These are phyloP conservation scores for Dasyornis broadbenti DNA, from an alignment of 2,113 vertebrate genomes.

Conservation along the genomic window DNA sequence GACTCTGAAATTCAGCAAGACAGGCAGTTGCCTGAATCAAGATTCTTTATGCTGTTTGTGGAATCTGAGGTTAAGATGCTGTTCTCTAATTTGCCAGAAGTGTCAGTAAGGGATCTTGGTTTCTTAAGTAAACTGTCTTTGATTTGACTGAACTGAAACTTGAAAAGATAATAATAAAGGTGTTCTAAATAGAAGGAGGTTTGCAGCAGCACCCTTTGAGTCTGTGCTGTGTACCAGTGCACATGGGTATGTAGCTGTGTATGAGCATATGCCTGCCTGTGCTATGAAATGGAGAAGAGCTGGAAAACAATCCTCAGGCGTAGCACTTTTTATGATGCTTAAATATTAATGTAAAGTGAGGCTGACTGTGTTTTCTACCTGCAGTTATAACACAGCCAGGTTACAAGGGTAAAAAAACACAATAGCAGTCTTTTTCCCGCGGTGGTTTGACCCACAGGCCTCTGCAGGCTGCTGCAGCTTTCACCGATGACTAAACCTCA, in stretches of 20 bases:
- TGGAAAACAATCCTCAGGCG: not conserved
- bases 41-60: not conserved
- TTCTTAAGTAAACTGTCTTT: not conserved
- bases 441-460: not conserved
- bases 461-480: not conserved
- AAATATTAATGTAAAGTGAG: not conserved
- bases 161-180: not conserved
- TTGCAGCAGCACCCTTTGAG: not conserved
- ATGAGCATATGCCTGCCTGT: fast-evolving
- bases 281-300: not conserved
- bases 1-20: not conserved
- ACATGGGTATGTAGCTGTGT: fast-evolving
- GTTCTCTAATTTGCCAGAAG: not conserved
- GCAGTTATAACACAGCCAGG: not conserved
- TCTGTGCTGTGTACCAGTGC: not conserved
- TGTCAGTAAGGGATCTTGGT: not conserved
- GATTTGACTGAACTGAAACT: not conserved
- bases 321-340: not conserved
- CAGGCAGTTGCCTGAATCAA: not conserved
- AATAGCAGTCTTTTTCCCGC: not conserved
- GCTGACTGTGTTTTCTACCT: not conserved
- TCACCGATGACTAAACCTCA: not conserved
- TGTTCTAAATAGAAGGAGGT: not conserved
- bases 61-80: not conserved
- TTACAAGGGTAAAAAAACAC: not conserved